These are phyloP conservation scores for Cosmia pyralina DNA, from an alignment of 2,888 invertebrate genomes.

Conservation along the genomic window DNA sequence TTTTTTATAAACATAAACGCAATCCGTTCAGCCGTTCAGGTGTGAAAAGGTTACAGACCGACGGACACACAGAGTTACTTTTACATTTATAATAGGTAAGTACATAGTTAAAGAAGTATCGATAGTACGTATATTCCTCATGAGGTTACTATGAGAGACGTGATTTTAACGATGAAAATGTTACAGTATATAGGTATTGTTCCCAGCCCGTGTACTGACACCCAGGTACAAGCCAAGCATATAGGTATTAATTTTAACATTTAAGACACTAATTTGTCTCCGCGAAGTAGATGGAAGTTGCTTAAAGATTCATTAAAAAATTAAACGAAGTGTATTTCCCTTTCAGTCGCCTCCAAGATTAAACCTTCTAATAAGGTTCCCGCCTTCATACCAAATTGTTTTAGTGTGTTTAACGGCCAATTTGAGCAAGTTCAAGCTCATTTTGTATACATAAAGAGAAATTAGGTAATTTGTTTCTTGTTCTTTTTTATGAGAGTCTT, in stretches of 20 bases:
- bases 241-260: slow-evolving; percentile 30
- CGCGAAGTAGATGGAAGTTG: slow-evolving; percentile 59
- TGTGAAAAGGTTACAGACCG: not conserved
- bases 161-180: not conserved
- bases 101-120: not conserved
- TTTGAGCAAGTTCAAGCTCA: slow-evolving; percentile 82
- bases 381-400: slow-evolving; percentile 81
- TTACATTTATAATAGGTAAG: not conserved
- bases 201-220: not conserved
- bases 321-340: slow-evolving; percentile 75
- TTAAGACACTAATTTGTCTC: slow-evolving; percentile 25
- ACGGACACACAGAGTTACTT: not conserved
- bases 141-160: not conserved
- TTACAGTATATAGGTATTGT: not conserved
- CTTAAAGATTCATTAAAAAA: slow-evolving; percentile 79
- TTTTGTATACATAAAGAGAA: slow-evolving; percentile 84
- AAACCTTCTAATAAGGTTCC: slow-evolving; percentile 82
- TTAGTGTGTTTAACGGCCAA: slow-evolving; percentile 84
- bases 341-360: slow-evolving; percentile 77
- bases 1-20: too few species aligned
- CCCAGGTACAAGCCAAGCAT: not conserved
- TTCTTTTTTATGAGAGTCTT: slow-evolving; percentile 76
- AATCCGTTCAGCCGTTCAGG: not conserved
- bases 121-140: not conserved
- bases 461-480: slow-evolving; percentile 85